Base-by-base conservation (phyloP, 2,888 invertebrate genomes). In the Mesopsocus fuscifrons region DNA sequence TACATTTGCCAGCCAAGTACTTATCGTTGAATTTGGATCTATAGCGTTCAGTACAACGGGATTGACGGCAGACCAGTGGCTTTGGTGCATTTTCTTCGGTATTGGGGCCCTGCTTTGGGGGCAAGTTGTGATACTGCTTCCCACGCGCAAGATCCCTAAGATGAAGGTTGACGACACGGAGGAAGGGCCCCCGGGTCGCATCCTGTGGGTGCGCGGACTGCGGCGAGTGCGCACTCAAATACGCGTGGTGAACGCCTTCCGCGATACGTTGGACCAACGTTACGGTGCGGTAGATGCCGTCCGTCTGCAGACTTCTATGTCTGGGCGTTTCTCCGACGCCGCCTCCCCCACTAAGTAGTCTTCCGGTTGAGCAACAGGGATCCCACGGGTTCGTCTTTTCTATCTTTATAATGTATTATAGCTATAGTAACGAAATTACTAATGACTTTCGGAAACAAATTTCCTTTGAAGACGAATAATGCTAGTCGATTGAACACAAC, bases 171-270 rank as follows among this genome's bases (percentile, higher is more conserved):
- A 21, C n/a, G 44, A 46, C 18, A 41, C 42, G 32, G 20, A 35
- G 16, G 41, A 42, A 15, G n/a, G 43, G 9, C 20, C 41, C 16
- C 59, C 62, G 40, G 72, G 72, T 22, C 72, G 73, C 56, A 72
- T 74, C 49, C 61, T 74, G 44, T 74, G 74, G 74, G 67, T 74
- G 46, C 62, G 73, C 44, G 72, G 74, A 42, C 61, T 73, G 47
- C 72, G 71, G 16, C 61, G 72, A 54, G 62, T 73, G 45, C 71
- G 72, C 57, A 72, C 72, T 54, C 59, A 66, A 44, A 45, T 52
- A n/a, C 43, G 49, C 30, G 52, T 52, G 8, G 50, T 52, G 9
- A 49, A 51, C 44, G 51, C 52, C 18, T 52, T 52, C 44, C 35
- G 48, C 41, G 16, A 44, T 44, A 26, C 26, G 8, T 11, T 26